Base-by-base conservation (phyloP, 23 tunicate species). In the Halocynthia aurantium region DNA sequence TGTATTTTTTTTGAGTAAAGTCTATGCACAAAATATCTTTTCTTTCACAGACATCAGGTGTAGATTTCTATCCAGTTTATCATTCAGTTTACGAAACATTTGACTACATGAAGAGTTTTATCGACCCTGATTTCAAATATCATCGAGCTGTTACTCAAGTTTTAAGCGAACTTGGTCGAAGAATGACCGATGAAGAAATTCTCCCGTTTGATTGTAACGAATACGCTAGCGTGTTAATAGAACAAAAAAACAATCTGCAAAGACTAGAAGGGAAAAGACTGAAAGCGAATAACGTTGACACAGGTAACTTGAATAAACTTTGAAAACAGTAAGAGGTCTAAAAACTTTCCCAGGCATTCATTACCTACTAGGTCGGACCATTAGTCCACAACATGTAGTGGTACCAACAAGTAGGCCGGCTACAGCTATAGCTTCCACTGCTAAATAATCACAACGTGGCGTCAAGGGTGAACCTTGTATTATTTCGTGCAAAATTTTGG, bases 11-110 rank as follows among this genome's bases (percentile, higher is more conserved):
- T 4, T 31, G 44, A 31, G 44, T 31, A 31, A 5, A 10, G 22
- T 71, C 51, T 18, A 4, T 10, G 1, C 2, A 10, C 12, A 11
- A 71, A 18, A 11, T 49, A 51, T 44, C 2, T 71, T 71, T 2
- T n/a, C n/a, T 13, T 68, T 80, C 73, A 62, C 80, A 85, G 93
- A 21, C 52, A 8, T 50, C 77, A 0, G 86, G 86, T 7, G 2
- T 87, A 8, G 79, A 74, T 50, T 67, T 71, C 6, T 87, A 87
- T 57, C 93, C 93, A 5, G 83, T 87, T 21, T 87, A 87, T 52
- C 93, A 87, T 66, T 87, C 93, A 1, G 93, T 87, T 21, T 87
- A 87, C 72, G 93, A 87, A 60, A 87, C 93, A 7, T 87, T 87
- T 22, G 71, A 69, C 10, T 58, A 75, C 17, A 83, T 87, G 20